Base-by-base conservation (phyloP, 2,888 invertebrate species). In the Cephus nigrinus region DNA sequence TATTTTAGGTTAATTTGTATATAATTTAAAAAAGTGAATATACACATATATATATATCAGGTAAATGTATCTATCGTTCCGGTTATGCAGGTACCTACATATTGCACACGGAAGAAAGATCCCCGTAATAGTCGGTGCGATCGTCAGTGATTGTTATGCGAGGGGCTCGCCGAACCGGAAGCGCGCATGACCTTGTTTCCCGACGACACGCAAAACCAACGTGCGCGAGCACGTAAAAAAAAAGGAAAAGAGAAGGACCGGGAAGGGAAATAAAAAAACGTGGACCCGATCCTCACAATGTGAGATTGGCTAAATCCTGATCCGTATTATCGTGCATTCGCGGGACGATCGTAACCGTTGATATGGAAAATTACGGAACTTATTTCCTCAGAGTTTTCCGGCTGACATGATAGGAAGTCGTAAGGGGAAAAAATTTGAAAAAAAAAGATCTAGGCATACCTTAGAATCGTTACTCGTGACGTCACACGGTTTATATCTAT, bases 181-280 rank as follows among this genome's bases (percentile, higher is more conserved):
- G 76, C 69, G 73, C 76, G 68, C 81, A 74, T 81, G 80, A 81
- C 81, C 81, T 75, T 81, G 76, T 81, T 81, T 81, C 81, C 23
- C 71, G 31, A 71, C 32, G 71, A 71, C 71, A 71, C 71, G 71
- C 12, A 71, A 71, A 55, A 23, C 23, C 55, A 55, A 55, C 23
- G 55, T 55, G 9, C 23, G 55, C 55, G 55, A 55, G 55, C 23
- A 23, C 23, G 55, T 55, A 23, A 4, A 15, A 40, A 40, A 55
- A 23, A 23, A 23, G 2, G 15, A 23, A 23, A 23, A 55, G 9
- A 55, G 5, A 40, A 5, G 23, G 55, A 9, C 15, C 9, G 23
- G 40, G 55, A 23, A 23, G 31, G 3, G 71, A 3, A 31, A 71
- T 12, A 30, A 33, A 71, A 71, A 71, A 33, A 32, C 71, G 71